Evolutionary conservation across 1,140 invertebrate genomes (phyloP).

Genomic region (Hyposmocoma kahamanoa): DNA sequence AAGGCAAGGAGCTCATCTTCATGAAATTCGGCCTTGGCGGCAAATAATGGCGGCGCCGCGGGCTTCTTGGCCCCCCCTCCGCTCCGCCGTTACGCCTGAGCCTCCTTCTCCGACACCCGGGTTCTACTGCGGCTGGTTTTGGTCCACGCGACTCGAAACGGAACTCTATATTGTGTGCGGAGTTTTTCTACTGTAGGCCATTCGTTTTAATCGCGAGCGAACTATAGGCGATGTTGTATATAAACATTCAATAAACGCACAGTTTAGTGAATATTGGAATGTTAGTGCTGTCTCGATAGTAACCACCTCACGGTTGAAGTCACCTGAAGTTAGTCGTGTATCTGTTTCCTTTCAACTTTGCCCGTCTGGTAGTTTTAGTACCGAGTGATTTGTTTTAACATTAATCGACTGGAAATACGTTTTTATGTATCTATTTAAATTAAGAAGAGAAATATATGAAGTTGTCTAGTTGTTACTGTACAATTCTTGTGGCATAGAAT

Average conservation of each 20-base stretch:
- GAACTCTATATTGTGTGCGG: conserved; percentile 24
- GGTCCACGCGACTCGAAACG: conserved; percentile 18
- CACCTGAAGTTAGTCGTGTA: conserved; percentile 47
- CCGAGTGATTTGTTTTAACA: conserved; percentile 37
- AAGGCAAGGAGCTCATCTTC: conserved; percentile 92
- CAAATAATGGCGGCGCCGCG: conserved; percentile 77
- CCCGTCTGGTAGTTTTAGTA: conserved; percentile 46
- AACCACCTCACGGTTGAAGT: conserved; percentile 46
- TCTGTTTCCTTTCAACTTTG: conserved; percentile 52
- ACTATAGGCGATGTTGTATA: conserved; percentile 49
- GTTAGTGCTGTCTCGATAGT: conserved; percentile 64
- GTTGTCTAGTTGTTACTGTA: conserved; percentile 42
- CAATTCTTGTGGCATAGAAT: conserved; percentile 32
- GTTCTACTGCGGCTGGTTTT: no score
- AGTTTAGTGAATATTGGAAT: conserved; percentile 69
- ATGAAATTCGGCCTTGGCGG: conserved; percentile 91
- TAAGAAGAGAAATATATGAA: conserved; percentile 30
- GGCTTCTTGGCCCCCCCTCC: conserved; percentile 36
- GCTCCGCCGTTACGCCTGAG: conserved; percentile 5
- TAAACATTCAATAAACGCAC: conserved; percentile 70
- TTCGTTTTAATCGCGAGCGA: conserved; percentile 32
- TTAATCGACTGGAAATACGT: conserved; percentile 32
- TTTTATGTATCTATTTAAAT: conserved; percentile 38
- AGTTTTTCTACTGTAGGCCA: conserved; percentile 41
- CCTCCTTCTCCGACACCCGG: conserved; percentile 2